These are phyloP conservation scores for Melanotaenia boesemani DNA, from an alignment of 2,797 vertebrate genomes.

Conservation along the genomic window DNA sequence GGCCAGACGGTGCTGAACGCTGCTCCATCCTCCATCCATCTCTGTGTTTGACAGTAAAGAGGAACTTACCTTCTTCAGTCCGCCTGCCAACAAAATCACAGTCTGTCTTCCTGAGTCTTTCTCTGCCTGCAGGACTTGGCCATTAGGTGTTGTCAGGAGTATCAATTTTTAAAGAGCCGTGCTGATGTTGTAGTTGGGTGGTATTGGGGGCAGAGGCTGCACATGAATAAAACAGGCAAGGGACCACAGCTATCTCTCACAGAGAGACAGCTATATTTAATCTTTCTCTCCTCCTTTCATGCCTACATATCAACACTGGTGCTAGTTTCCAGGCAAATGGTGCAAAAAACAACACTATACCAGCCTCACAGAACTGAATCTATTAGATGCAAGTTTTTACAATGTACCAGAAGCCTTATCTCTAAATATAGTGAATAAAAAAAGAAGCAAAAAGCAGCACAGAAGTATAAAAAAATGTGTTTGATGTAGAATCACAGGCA, in stretches of 20 bases:
- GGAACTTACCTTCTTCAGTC: slow-evolving; percentile 31
- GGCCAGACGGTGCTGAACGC: not conserved
- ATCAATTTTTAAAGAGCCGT: slow-evolving; percentile 70
- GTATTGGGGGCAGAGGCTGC: slow-evolving; percentile 25
- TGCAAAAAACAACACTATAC: slow-evolving; percentile 2
- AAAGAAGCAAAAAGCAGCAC: slow-evolving; percentile 4
- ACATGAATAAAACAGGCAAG: slow-evolving; percentile 48
- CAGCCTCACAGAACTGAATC: not conserved
- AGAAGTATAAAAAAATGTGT: slow-evolving; percentile 34
- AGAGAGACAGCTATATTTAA: slow-evolving; percentile 18
- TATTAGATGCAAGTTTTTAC: not conserved
- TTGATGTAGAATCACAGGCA: slow-evolving; percentile 39
- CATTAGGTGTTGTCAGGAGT: slow-evolving; percentile 68
- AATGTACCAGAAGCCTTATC: not conserved
- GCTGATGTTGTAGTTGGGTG: slow-evolving; percentile 37
- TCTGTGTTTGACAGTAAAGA: slow-evolving; percentile 29
- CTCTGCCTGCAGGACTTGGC: slow-evolving; percentile 46
- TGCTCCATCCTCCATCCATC: slow-evolving; percentile 31
- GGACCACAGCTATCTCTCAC: slow-evolving; percentile 8
- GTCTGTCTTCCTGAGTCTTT: slow-evolving; percentile 26
- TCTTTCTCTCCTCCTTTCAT: slow-evolving; percentile 2
- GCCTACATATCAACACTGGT: not conserved
- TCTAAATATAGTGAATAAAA: slow-evolving; percentile 1
- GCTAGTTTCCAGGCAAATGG: slow-evolving; percentile 10
- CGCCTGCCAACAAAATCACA: slow-evolving; percentile 14